These are phyloP conservation scores for Epinotia brunnichana DNA, from an alignment of 2,888 invertebrate genomes.

Conservation along the genomic window DNA sequence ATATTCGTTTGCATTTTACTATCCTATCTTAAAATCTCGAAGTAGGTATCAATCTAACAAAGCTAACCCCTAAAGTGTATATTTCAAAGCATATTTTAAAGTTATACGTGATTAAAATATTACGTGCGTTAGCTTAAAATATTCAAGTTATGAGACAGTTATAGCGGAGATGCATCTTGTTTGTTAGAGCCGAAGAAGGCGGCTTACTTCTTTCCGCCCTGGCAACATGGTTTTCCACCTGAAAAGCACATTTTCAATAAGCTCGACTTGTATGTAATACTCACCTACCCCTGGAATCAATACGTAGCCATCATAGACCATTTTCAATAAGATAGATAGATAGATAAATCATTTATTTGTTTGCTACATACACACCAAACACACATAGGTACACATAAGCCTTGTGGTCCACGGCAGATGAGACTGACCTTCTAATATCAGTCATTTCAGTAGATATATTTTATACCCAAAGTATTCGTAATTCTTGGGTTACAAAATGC, in stretches of 20 bases:
- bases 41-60: background rate
- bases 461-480: too few relatives aligned
- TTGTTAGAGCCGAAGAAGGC: background rate
- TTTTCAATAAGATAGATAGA: too few relatives aligned
- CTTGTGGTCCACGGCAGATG: too few relatives aligned
- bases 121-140: constrained; percentile 41
- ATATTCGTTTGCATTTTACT: constrained; percentile 36
- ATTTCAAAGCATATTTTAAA: background rate
- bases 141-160: constrained; percentile 15
- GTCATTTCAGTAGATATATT: too few relatives aligned
- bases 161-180: background rate
- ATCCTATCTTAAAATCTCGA: constrained; percentile 49
- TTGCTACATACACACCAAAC: too few relatives aligned
- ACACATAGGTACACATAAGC: too few relatives aligned
- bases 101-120: background rate
- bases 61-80: background rate
- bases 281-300: too few relatives aligned
- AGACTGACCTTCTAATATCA: too few relatives aligned
- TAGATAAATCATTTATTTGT: too few relatives aligned
- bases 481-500: too few relatives aligned
- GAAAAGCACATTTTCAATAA: constrained; percentile 49
- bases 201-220: constrained; percentile 67
- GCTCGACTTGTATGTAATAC: background rate
- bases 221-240: constrained; percentile 78
- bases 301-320: too few relatives aligned